These are phyloP conservation scores for Kryptolebias marmoratus DNA, from an alignment of 2,113 vertebrate genomes.

Conservation along the genomic window DNA sequence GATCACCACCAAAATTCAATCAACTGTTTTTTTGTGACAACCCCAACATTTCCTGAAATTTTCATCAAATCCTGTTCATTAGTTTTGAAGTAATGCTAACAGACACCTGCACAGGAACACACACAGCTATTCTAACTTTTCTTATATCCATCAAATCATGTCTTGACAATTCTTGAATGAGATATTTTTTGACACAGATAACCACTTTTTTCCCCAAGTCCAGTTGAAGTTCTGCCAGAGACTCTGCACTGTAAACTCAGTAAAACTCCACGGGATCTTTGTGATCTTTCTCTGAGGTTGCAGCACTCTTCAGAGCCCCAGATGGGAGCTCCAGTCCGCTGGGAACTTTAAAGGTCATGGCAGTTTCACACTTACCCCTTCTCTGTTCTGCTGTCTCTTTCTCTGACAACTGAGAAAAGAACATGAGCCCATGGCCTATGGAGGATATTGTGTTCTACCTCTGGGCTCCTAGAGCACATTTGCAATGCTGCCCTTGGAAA, in stretches of 20 bases:
- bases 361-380: slow-evolving; percentile 41
- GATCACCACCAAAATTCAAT: no score
- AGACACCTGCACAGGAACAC: no score
- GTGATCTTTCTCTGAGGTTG: slow-evolving; percentile 52
- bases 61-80: no score
- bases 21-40: no score
- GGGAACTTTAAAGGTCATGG: slow-evolving; percentile 76
- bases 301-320: slow-evolving; percentile 34
- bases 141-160: background rate
- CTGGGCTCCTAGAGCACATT: slow-evolving; percentile 59
- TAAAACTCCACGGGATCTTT: slow-evolving; percentile 62
- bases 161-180: background rate
- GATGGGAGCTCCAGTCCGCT: slow-evolving; percentile 60
- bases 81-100: no score
- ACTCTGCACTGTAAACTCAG: slow-evolving; percentile 29
- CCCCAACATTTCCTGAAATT: no score
- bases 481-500: slow-evolving; percentile 69
- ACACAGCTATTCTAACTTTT: background rate
- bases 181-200: slow-evolving; percentile 29
- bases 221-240: slow-evolving; percentile 28
- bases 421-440: slow-evolving; percentile 67
- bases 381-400: background rate
- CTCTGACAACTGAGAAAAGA: slow-evolving; percentile 51
- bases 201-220: slow-evolving; percentile 34
- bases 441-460: slow-evolving; percentile 75